Percentiles rank a stretch among this genome's conserved stretches.
These are phyloP conservation scores for Ceratina australensis DNA, from an alignment of 1,140 invertebrate species.

Conservation along the genomic window DNA sequence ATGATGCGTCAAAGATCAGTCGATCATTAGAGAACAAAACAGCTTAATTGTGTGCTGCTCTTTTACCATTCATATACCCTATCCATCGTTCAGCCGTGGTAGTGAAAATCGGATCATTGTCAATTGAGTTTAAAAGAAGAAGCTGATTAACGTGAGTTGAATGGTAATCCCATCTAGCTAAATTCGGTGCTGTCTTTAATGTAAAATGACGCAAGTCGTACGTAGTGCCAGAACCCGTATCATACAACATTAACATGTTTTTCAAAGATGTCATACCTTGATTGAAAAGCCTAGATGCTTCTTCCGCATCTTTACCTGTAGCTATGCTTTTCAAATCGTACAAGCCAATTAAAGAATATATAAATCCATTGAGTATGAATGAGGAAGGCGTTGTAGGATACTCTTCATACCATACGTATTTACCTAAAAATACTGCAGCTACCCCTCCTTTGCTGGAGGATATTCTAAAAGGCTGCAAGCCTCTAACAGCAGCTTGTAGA, in stretches of 20 bases:
- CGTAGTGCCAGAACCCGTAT: slow-evolving; percentile 97
- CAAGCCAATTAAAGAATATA: slow-evolving; percentile 97
- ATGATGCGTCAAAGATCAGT: background rate
- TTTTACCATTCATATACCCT: slow-evolving; percentile 96
- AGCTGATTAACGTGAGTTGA: slow-evolving; percentile 98
- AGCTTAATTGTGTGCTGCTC: slow-evolving; percentile 92
- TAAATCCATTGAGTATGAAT: slow-evolving; percentile 99
- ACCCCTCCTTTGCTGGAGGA: slow-evolving; percentile 89
- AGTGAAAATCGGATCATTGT: slow-evolving; percentile 90
- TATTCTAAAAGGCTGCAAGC: slow-evolving; percentile 90
- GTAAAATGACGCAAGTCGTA: slow-evolving; percentile 98
- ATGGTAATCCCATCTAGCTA: slow-evolving; percentile 98
- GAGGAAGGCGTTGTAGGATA: slow-evolving; percentile 97
- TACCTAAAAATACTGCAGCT: slow-evolving; percentile 89
- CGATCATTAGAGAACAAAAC: background rate
- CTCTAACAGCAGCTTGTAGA: slow-evolving; percentile 89
- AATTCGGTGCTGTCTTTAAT: slow-evolving; percentile 93
- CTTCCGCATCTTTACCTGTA: slow-evolving; percentile 79
- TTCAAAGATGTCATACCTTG: slow-evolving; percentile 94
- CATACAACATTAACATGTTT: slow-evolving; percentile 93
- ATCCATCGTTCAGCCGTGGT: slow-evolving; percentile 96
- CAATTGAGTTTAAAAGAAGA: slow-evolving; percentile 92
- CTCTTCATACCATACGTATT: slow-evolving; percentile 96
- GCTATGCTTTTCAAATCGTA: slow-evolving; percentile 93
- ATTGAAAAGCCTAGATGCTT: slow-evolving; percentile 89